A percentile compares a stretch with the other conserved stretches of the same genome.
phyloP scores from a whole-genome alignment of 1,140 invertebrate species.

The Orussus abietinus region DNA sequence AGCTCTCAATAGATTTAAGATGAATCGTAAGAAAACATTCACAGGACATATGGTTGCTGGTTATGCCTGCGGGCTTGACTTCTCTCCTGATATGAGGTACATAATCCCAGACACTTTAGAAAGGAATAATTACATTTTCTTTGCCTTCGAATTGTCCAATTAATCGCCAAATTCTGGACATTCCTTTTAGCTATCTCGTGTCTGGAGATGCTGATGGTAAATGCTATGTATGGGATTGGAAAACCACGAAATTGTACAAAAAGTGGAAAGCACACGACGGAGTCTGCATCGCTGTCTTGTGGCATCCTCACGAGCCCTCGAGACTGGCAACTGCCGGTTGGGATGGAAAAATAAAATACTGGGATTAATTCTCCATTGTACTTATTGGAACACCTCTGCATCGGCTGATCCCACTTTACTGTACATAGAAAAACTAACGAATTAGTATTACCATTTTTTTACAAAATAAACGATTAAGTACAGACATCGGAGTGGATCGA shows the following conservation, averaged over 20 bases:
- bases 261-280: conserved; percentile 99
- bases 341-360: conserved; percentile 98
- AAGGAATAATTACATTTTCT: conserved; percentile 5
- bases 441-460: too few species aligned
- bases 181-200: conserved; percentile 76
- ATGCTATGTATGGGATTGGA: conserved; percentile 99
- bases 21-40: conserved; percentile 97
- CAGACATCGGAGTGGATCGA: too few species aligned
- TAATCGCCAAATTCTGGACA: too few species aligned
- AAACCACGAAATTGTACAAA: conserved; percentile 94
- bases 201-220: conserved; percentile 99
- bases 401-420: too few species aligned
- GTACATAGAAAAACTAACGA: too few species aligned
- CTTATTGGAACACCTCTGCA: too few species aligned
- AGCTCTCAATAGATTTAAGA: conserved; percentile 93
- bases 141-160: too few species aligned
- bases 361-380: too few species aligned
- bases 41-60: conserved; percentile 99
- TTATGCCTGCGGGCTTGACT: conserved; percentile 96
- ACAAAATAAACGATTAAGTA: too few species aligned
- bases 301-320: conserved; percentile 99
- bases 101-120: conserved; percentile 15
- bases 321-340: conserved; percentile 95
- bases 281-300: conserved; percentile 90
- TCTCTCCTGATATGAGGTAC: conserved; percentile 97